phyloP scores from a whole-genome alignment of 2,797 vertebrate genomes.

The Lagorchestes hirsutus region DNA sequence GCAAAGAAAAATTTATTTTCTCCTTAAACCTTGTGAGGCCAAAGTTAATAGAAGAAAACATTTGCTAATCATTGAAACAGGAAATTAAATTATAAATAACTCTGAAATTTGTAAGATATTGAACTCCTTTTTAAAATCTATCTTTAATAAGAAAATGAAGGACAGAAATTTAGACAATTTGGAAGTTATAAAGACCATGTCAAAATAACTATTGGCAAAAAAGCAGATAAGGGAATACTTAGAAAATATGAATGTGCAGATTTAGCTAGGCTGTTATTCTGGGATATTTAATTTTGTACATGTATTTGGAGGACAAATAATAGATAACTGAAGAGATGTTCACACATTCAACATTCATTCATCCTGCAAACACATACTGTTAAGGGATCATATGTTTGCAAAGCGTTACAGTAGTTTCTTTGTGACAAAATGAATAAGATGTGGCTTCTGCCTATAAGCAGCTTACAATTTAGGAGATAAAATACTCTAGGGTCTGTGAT shows the following conservation, averaged over 20 bases:
- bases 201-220: not conserved
- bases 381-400: not conserved
- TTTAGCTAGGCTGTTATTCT: not conserved
- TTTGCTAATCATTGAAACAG: not conserved
- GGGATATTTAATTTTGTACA: not conserved
- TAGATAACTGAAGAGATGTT: not conserved
- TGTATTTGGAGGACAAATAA: not conserved
- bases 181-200: not conserved
- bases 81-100: constrained; percentile 6
- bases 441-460: not conserved
- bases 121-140: not conserved
- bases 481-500: not conserved
- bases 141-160: not conserved
- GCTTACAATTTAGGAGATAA: not conserved
- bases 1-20: not conserved
- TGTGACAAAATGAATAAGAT: not conserved
- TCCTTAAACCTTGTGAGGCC: not conserved
- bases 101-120: not conserved
- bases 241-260: not conserved
- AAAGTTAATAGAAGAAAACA: not conserved
- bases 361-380: not conserved
- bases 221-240: not conserved
- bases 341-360: not conserved
- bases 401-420: not conserved
- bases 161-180: not conserved